phyloP scores from a whole-genome alignment of 2,797 vertebrate species.

The Sebastes wilsoni region DNA sequence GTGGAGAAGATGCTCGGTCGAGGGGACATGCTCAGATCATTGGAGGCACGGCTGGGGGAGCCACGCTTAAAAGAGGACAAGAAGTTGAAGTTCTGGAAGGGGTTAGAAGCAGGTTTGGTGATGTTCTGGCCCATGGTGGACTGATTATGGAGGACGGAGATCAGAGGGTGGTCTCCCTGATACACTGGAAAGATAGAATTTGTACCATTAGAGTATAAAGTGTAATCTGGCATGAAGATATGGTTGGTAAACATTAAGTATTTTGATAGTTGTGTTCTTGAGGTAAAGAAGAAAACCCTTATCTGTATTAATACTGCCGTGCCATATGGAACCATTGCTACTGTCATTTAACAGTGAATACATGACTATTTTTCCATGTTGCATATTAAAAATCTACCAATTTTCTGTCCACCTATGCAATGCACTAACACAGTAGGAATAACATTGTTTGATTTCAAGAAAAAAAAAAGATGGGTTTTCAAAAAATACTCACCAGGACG shows the following conservation, averaged over 20 bases:
- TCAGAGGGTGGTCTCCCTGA: slow-evolving; percentile 75
- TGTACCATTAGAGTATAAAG: not conserved
- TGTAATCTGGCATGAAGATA: not conserved
- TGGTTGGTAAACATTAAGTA: not conserved
- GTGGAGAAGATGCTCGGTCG: slow-evolving; percentile 62
- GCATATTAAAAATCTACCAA: not conserved
- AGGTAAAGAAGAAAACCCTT: not conserved
- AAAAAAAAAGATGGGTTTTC: not conserved
- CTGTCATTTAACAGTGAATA: not conserved
- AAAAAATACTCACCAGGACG: slow-evolving; percentile 75
- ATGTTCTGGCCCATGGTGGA: slow-evolving; percentile 53
- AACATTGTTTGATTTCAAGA: not conserved
- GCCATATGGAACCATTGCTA: not conserved
- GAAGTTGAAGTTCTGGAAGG: slow-evolving; percentile 16
- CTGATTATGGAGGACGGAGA: not conserved
- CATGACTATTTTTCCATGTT: not conserved
- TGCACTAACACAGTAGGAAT: not conserved
- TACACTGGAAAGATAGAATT: slow-evolving; percentile 56
- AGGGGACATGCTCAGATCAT: not conserved
- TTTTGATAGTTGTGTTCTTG: not conserved
- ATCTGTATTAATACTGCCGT: not conserved
- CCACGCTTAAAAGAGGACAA: slow-evolving; percentile 27
- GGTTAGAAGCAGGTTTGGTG: slow-evolving; percentile 38
- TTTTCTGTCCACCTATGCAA: not conserved
- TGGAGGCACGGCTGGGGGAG: not conserved